Base-by-base conservation (phyloP, 37 sponge, comb jelly and placozoan genomes). In the Halichondria panicea region DNA sequence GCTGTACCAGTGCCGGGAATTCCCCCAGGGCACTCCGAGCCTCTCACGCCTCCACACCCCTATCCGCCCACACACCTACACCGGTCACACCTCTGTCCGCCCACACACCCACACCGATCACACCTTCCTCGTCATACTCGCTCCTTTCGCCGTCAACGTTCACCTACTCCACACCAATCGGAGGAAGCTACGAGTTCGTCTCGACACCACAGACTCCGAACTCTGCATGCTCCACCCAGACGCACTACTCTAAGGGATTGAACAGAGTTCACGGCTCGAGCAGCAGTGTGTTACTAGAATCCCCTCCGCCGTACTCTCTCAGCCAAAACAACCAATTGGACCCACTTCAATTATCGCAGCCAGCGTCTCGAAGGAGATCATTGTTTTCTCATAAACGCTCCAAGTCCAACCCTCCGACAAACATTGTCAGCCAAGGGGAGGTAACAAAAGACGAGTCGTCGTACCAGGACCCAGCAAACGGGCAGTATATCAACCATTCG, bases 351-450 rank as follows among this genome's bases (percentile, higher is more conserved):
- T 3, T 12, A 9, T 12, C 57, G 3, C 11, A 13, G 57, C 11
- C 5, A 3, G 67, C 43, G 42, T 40, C 19, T 2, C 57, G 37
- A 30, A 8, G 40, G 13, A 39, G 43, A 34, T 56, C 13, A 9
- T 43, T 43, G 5, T 27, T 66, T 8, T 50, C 70, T 0, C 84
- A 84, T 55, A 84, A 58, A 18, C 69, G 84, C 1, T 84, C 84
- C 7, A 71, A 74, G 33, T 84, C 84, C 32, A 84, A 84, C 45
- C 84, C 84, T 43, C 77, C 58, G 21, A 54, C 70, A 35, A 75
- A 84, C 31, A 46, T 84, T 53, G 59, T 84, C 24, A 7, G 69
- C 37, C 15, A 48, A 2, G 68, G 35, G 38, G 75, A 44, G 21
- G 62, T 44, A 27, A 18, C 50, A 48, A 13, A n/a, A 1, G 53